phyloP scores from a whole-genome alignment of 2,888 invertebrate genomes.

The Eupithecia abbreviata region DNA sequence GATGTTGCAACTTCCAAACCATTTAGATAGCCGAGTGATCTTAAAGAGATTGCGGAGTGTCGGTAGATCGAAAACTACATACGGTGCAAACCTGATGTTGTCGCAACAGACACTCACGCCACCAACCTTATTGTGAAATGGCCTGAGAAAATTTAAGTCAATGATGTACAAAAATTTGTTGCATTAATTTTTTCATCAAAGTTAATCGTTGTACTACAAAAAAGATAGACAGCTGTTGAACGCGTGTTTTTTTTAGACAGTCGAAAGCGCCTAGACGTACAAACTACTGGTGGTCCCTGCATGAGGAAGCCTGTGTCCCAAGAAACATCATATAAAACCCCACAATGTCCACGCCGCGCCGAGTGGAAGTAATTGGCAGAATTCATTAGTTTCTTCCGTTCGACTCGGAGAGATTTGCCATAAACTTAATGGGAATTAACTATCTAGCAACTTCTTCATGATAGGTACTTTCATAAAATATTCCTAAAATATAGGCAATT shows the following conservation, averaged over 20 bases:
- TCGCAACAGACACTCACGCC: neutral
- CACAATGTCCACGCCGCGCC: neutral
- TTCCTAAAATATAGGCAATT: neutral
- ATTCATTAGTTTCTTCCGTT: neutral
- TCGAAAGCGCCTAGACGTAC: too few relatives aligned
- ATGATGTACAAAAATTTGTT: neutral
- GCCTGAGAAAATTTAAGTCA: neutral
- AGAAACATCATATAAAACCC: neutral
- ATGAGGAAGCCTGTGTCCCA: neutral
- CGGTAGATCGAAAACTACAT: neutral
- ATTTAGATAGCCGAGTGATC: slow-evolving; percentile 4
- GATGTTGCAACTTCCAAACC: slow-evolving; percentile 4
- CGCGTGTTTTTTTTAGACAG: too few relatives aligned
- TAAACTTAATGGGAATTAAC: neutral
- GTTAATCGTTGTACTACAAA: too few relatives aligned
- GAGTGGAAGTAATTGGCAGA: neutral
- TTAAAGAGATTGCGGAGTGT: neutral
- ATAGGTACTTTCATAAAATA: neutral
- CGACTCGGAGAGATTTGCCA: neutral
- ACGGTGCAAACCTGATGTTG: neutral
- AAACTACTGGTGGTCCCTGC: too few relatives aligned
- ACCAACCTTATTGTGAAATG: neutral
- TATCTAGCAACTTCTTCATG: neutral
- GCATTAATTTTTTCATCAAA: too few relatives aligned
- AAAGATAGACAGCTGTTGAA: too few relatives aligned